Conservation (phyloP, 1,140 invertebrate genomes). For the Caenorhabditis inopinata region DNA sequence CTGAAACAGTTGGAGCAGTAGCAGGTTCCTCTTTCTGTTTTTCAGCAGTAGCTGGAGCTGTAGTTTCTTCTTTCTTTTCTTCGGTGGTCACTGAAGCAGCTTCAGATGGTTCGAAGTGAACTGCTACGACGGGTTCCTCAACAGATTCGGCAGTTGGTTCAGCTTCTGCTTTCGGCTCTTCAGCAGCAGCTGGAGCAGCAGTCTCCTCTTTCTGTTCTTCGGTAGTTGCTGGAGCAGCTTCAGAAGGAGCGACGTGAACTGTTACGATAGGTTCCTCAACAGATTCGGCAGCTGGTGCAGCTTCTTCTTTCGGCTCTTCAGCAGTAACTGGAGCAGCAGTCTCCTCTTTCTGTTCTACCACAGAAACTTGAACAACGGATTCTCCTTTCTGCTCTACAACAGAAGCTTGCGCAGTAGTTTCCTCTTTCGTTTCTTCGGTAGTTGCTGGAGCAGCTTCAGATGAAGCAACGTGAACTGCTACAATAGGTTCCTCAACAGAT, state of each 20-base stretch:
- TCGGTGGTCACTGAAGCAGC: no score
- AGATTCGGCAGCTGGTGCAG: neutral
- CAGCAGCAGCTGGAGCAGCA: neutral
- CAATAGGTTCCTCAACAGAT: neutral
- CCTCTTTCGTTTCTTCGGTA: neutral
- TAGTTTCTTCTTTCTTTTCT: no score
- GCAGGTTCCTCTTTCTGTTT: no score
- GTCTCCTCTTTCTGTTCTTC: neutral
- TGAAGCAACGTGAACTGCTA: neutral
- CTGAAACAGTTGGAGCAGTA: neutral
- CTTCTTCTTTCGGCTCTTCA: neutral
- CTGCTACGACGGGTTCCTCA: no score
- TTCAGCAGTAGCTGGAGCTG: no score
- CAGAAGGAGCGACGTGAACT: no score
- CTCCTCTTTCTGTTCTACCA: no score
- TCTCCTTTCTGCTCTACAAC: neutral
- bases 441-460: neutral
- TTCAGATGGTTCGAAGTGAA: no score
- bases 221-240: neutral
- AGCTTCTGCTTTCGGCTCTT: neutral
- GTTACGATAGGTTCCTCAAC: no score
- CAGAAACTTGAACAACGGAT: conserved; percentile 8
- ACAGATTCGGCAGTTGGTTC: no score
- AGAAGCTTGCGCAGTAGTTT: neutral
- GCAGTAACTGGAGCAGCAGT: neutral